Conservation (phyloP, 2,888 invertebrate species). For the Steromphala cineraria region DNA sequence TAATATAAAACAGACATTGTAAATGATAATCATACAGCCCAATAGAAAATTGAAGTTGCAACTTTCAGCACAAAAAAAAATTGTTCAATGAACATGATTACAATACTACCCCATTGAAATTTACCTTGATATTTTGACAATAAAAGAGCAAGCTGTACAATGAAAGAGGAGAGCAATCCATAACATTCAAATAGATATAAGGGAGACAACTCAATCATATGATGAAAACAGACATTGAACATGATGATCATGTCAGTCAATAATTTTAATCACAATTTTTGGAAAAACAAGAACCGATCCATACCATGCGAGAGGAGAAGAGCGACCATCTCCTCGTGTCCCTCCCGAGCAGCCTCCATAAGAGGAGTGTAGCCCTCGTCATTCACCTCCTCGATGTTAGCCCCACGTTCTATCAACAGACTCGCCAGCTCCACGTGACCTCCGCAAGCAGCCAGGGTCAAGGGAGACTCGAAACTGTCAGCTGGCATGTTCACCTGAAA, state of each 20-base stretch:
- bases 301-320: slow-evolving; percentile 90
- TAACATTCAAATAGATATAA: too few species aligned
- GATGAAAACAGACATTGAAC: too few species aligned
- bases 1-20: not conserved
- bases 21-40: not conserved
- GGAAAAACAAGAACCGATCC: not conserved
- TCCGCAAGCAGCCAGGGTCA: slow-evolving; percentile 98
- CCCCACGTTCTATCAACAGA: slow-evolving; percentile 95
- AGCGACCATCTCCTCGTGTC: slow-evolving; percentile 98
- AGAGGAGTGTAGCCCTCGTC: slow-evolving; percentile 99
- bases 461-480: slow-evolving; percentile 98
- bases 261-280: not conserved
- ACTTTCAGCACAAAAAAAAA: too few species aligned
- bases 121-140: too few species aligned
- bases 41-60: too few species aligned
- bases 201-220: too few species aligned
- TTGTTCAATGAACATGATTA: too few species aligned
- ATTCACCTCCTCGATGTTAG: slow-evolving; percentile 98
- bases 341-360: slow-evolving; percentile 99
- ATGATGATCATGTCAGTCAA: too few species aligned
- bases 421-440: slow-evolving; percentile 98
- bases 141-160: too few species aligned
- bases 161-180: too few species aligned
- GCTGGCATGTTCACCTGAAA: slow-evolving; percentile 95
- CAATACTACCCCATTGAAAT: too few species aligned